These are phyloP conservation scores for Theocolax elegans DNA, from an alignment of 1,140 invertebrate genomes.

Conservation along the genomic window DNA sequence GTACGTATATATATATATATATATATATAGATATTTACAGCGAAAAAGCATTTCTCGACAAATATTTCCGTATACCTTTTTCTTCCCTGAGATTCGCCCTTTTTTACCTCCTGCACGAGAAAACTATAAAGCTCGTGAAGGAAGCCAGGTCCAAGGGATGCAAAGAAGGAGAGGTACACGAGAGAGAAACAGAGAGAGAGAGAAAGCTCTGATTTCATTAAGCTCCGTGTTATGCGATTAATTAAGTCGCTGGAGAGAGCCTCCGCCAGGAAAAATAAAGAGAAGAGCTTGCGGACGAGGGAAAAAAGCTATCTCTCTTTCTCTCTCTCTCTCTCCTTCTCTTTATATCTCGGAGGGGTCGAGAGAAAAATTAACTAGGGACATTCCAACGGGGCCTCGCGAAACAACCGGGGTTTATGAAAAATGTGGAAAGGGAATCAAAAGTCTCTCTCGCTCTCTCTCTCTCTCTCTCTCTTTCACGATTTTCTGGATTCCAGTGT, in stretches of 20 bases:
- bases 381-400: conserved; percentile 52
- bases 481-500: conserved; percentile 23
- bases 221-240: conserved; percentile 68
- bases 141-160: background rate
- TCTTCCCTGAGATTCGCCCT: background rate
- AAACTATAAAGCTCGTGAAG: conserved; percentile 37
- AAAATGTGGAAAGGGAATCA: conserved; percentile 12
- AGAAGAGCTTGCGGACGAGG: conserved; percentile 39
- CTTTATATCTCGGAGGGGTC: conserved; percentile 27
- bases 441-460: too few relatives aligned
- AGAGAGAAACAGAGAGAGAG: conserved; percentile 47
- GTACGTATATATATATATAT: too few relatives aligned
- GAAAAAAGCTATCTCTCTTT: conserved; percentile 34
- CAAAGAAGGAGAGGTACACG: conserved; percentile 6
- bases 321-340: conserved; percentile 41
- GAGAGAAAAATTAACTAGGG: conserved; percentile 61
- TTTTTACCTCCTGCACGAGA: background rate
- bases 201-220: conserved; percentile 67
- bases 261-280: conserved; percentile 63
- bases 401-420: conserved; percentile 20
- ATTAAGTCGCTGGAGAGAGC: conserved; percentile 63
- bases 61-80: conserved; percentile 63
- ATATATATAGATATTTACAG: too few relatives aligned
- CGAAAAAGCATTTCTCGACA: conserved; percentile 61
- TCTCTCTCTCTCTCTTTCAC: too few relatives aligned